Percentiles rank a stretch among this genome's conserved stretches.
Evolutionary conservation across 2,797 vertebrate species (phyloP).

Genomic region (Crenichthys baileyi): DNA sequence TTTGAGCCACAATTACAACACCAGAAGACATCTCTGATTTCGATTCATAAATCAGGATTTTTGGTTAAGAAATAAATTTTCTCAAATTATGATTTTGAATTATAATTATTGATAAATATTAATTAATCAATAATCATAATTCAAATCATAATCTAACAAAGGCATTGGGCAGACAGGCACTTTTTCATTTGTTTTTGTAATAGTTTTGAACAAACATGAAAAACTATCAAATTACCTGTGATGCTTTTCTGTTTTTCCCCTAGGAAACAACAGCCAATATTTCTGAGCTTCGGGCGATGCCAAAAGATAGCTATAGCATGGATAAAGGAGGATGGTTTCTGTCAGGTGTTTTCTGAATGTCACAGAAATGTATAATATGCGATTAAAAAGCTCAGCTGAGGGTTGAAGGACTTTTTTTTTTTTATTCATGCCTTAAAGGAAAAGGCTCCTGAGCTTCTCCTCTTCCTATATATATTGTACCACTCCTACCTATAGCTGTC

Average conservation of each 20-base stretch:
- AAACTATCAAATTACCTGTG: not conserved
- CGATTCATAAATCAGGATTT: no score
- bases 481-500: not conserved
- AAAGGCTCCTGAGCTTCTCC: not conserved
- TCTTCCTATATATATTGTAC: not conserved
- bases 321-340: not conserved
- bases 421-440: not conserved
- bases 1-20: no score
- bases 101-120: no score
- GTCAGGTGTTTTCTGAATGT: not conserved
- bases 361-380: not conserved
- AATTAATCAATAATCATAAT: no score
- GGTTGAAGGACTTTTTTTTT: not conserved
- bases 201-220: not conserved
- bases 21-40: no score
- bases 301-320: not conserved
- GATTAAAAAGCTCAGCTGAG: not conserved
- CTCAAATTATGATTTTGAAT: no score
- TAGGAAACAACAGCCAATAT: not conserved
- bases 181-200: not conserved
- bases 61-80: no score
- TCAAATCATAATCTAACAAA: no score
- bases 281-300: not conserved
- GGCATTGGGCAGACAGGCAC: not conserved
- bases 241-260: not conserved